These are phyloP conservation scores for Pontoporia blainvillei DNA, from an alignment of 2,113 vertebrate genomes.

Conservation along the genomic window DNA sequence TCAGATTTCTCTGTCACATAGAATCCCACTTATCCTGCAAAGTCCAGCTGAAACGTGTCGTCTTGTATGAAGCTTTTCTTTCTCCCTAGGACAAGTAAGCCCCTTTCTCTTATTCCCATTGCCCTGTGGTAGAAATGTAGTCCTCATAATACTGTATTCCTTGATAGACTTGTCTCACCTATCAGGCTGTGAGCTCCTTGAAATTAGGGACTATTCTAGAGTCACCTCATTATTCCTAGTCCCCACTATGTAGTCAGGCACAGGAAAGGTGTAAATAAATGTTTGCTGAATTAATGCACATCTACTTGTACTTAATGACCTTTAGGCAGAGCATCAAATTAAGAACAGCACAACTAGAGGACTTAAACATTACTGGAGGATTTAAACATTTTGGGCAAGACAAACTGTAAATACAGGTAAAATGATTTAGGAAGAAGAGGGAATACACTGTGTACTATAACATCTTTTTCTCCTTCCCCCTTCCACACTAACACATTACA, in stretches of 20 bases:
- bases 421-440: not conserved
- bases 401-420: not conserved
- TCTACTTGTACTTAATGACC: not conserved
- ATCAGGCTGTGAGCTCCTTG: not conserved
- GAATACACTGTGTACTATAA: not conserved
- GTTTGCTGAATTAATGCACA: not conserved
- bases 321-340: not conserved
- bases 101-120: not conserved
- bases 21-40: not conserved
- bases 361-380: not conserved
- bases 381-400: not conserved
- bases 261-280: not conserved
- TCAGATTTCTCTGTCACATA: not conserved
- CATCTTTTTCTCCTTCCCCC: not conserved
- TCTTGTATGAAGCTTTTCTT: not conserved
- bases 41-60: not conserved
- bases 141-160: not conserved
- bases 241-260: not conserved
- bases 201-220: not conserved
- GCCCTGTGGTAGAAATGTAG: not conserved
- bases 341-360: not conserved
- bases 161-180: not conserved
- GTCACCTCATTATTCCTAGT: not conserved
- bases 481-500: not conserved
- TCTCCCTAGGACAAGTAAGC: not conserved